These are phyloP conservation scores for Synodontis membranacea DNA, from an alignment of 2,113 vertebrate genomes.

Conservation along the genomic window DNA sequence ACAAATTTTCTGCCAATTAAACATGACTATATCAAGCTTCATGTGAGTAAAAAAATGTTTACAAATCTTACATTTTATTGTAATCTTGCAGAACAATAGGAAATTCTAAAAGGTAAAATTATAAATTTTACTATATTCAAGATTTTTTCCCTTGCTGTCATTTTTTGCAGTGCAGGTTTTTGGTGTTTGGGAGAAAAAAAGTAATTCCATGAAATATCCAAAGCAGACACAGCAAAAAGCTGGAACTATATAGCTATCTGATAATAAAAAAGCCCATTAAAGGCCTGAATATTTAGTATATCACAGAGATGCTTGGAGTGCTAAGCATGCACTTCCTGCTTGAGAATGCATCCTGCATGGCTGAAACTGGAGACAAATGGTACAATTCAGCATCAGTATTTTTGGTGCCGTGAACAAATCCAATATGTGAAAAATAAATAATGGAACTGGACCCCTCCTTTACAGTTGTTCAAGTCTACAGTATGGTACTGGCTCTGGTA, in stretches of 20 bases:
- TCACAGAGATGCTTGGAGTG: constrained; percentile 24
- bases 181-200: neutral
- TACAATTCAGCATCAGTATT: constrained; percentile 27
- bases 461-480: neutral
- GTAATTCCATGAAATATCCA: constrained; percentile 22
- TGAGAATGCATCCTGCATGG: constrained; percentile 6
- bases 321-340: constrained; percentile 39
- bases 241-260: neutral
- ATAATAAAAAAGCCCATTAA: constrained; percentile 22
- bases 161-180: neutral
- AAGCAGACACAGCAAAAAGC: neutral
- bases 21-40: neutral
- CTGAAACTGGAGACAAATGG: constrained; percentile 47
- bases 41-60: neutral
- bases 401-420: constrained; percentile 43
- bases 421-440: constrained; percentile 38
- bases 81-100: neutral
- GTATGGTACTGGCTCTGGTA: neutral
- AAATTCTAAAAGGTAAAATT: no score
- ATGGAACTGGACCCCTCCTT: neutral
- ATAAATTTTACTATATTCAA: neutral
- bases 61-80: neutral
- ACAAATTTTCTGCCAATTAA: neutral
- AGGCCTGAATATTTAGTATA: constrained; percentile 19
- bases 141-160: neutral